phyloP scores from a whole-genome alignment of 2,888 invertebrate species.

The Acleris literana region DNA sequence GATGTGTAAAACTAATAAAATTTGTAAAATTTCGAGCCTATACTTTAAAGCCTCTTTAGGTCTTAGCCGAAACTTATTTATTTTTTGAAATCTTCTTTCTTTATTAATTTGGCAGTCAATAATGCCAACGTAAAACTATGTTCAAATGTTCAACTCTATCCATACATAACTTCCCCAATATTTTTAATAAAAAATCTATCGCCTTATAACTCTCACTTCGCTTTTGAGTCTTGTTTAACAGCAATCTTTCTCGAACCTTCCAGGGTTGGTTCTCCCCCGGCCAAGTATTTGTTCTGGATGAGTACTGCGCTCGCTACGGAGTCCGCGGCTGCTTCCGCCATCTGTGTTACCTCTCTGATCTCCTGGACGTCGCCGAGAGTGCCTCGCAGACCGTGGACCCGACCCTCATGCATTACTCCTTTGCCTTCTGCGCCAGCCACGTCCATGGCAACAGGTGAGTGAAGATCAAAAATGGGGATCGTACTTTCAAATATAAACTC shows the following conservation, averaged over 20 bases:
- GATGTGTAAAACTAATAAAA: too few relatives aligned
- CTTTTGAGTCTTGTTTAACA: not conserved
- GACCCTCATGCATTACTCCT: conserved; percentile 98
- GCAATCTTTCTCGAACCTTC: conserved; percentile 37
- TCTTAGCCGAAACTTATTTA: too few relatives aligned
- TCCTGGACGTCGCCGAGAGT: conserved; percentile 97
- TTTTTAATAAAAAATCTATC: too few relatives aligned
- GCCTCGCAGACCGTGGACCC: conserved; percentile 97
- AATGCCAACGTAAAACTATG: too few relatives aligned
- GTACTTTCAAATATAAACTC: too few relatives aligned
- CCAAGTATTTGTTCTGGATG: conserved; percentile 98
- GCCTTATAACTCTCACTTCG: too few relatives aligned
- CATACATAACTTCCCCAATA: too few relatives aligned
- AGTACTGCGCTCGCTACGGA: conserved; percentile 98
- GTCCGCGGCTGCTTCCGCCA: conserved; percentile 98
- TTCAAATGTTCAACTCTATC: too few relatives aligned
- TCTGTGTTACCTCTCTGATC: conserved; percentile 96
- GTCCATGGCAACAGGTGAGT: conserved; percentile 98
- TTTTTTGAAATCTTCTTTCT: too few relatives aligned
- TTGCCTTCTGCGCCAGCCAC: conserved; percentile 99
- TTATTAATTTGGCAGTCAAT: too few relatives aligned
- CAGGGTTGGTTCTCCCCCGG: conserved; percentile 99
- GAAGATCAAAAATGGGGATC: not conserved
- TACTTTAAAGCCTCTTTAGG: too few relatives aligned
- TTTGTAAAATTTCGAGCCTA: too few relatives aligned